Percentiles rank a stretch among this genome's conserved stretches.
Evolutionary conservation across 2,797 vertebrate genomes (phyloP).

Genomic region (Enteromius argenteus): DNA sequence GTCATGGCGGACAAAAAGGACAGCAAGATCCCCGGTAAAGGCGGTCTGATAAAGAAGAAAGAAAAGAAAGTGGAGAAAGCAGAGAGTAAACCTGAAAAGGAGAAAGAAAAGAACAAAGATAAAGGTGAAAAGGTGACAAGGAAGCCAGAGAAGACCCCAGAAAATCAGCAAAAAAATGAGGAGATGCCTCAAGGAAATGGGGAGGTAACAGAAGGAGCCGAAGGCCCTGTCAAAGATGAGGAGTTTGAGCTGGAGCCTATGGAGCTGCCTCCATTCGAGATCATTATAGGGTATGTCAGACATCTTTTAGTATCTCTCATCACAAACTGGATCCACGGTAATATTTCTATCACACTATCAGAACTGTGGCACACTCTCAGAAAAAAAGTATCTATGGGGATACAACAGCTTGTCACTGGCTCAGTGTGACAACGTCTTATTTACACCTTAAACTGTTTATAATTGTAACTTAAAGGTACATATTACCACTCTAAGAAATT

Average conservation of each 20-base stretch:
- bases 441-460: background rate
- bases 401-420: background rate
- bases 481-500: background rate
- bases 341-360: background rate
- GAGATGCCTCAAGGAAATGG: conserved; percentile 60
- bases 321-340: background rate
- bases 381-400: background rate
- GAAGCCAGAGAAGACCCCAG: conserved; percentile 59
- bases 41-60: conserved; percentile 69
- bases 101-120: conserved; percentile 63
- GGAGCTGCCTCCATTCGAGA: conserved; percentile 93
- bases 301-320: conserved; percentile 10
- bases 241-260: conserved; percentile 85
- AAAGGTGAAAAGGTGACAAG: conserved; percentile 63
- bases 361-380: background rate
- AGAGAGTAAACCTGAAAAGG: conserved; percentile 59
- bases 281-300: conserved; percentile 88
- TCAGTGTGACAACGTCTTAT: background rate
- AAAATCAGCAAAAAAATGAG: conserved; percentile 61
- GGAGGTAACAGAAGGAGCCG: conserved; percentile 51
- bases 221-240: conserved; percentile 72
- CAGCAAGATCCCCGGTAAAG: conserved; percentile 58
- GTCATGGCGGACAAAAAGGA: conserved; percentile 80
- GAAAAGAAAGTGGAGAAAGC: conserved; percentile 54
- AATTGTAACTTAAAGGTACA: background rate